Evolutionary conservation across 2,888 invertebrate genomes (phyloP).

Genomic region (Caenorhabditis sinica): DNA sequence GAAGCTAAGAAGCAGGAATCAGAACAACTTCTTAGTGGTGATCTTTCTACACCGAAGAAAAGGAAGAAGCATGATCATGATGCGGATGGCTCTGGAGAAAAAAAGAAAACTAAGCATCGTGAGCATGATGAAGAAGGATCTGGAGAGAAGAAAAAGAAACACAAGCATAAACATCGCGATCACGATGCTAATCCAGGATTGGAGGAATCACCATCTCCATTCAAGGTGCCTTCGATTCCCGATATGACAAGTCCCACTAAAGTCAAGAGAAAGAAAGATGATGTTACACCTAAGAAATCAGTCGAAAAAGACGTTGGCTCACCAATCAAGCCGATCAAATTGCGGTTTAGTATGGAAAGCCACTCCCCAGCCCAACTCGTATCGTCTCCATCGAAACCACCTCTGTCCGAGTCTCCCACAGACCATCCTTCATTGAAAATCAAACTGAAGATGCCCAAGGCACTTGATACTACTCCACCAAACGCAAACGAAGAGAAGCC

Average conservation of each 20-base stretch:
- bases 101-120: slow-evolving; percentile 34
- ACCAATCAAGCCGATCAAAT: neutral
- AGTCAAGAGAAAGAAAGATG: neutral
- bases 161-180: neutral
- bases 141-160: slow-evolving; percentile 31
- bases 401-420: neutral
- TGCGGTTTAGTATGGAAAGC: no score
- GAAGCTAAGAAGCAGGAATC: no score
- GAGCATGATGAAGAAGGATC: slow-evolving; percentile 18
- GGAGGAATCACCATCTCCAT: neutral
- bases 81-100: slow-evolving; percentile 6
- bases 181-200: neutral
- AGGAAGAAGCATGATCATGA: slow-evolving; percentile 18
- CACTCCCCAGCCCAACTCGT: neutral
- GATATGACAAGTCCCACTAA: no score
- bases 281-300: no score
- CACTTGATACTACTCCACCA: no score
- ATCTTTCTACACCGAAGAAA: slow-evolving; percentile 5
- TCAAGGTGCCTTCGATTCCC: no score
- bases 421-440: neutral
- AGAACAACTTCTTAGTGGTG: no score
- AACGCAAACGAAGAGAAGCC: no score
- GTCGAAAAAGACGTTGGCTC: neutral
- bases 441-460: slow-evolving; percentile 4
- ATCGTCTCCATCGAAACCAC: neutral